Conservation (phyloP, 1,140 invertebrate species). For the Brachionus paranguensis region DNA sequence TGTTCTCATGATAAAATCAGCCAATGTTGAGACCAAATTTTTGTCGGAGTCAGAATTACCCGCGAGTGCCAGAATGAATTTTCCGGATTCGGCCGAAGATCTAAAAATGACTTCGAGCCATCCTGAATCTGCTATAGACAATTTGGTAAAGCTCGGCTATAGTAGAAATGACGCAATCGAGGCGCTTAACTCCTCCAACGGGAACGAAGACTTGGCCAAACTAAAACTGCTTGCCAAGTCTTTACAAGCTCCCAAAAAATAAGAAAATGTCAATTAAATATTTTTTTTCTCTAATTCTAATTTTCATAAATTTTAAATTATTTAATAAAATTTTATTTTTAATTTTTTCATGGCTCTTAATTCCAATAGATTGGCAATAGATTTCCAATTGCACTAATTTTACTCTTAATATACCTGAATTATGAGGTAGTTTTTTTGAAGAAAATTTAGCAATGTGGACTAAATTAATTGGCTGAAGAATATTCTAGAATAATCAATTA, state of each 20-base stretch:
- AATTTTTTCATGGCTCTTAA: neutral
- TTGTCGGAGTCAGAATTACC: conserved; percentile 78
- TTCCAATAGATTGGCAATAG: neutral
- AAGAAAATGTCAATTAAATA: neutral
- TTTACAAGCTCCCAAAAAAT: neutral
- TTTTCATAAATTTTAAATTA: neutral
- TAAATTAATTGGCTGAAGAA: neutral
- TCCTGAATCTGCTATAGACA: neutral
- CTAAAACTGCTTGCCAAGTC: conserved; percentile 32
- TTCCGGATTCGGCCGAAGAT: neutral
- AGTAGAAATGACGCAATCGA: neutral
- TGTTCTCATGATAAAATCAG: conserved; percentile 84
- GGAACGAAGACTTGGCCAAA: neutral
- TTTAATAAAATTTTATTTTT: neutral
- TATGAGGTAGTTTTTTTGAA: neutral
- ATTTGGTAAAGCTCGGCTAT: neutral
- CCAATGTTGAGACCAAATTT: conserved; percentile 82
- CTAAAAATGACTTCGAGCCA: neutral
- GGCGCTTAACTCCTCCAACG: conserved; percentile 3
- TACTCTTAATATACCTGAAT: neutral
- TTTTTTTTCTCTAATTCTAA: neutral
- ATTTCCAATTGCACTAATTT: neutral
- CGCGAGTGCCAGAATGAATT: conserved; percentile 47
- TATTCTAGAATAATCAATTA: neutral
- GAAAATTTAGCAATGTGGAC: neutral